phyloP scores from a whole-genome alignment of 2,888 invertebrate genomes.

The Sminthurinus aureus region DNA sequence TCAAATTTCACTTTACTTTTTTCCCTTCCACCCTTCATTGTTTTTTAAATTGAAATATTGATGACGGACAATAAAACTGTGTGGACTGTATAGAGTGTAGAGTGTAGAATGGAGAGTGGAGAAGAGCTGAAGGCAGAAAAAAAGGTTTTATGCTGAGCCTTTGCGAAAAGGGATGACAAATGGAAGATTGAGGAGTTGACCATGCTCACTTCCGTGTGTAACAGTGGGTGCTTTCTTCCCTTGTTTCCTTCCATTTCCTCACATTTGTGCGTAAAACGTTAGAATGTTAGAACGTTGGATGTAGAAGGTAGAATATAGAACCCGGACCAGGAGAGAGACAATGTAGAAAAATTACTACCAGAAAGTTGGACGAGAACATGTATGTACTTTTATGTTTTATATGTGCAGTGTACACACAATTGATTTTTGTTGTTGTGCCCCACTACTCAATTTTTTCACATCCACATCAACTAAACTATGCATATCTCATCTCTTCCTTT shows the following conservation, averaged over 20 bases:
- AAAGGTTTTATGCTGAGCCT: not conserved
- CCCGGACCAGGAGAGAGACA: no score
- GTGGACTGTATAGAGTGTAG: not conserved
- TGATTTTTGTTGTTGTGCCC: conserved; percentile 10
- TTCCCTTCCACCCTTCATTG: not conserved
- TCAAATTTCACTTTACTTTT: not conserved
- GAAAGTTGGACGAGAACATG: no score
- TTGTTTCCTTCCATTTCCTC: not conserved
- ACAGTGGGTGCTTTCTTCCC: not conserved
- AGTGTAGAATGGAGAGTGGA: not conserved
- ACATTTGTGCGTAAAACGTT: no score
- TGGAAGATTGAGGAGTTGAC: conserved; percentile 8
- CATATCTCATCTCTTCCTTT: not conserved
- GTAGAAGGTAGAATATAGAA: no score
- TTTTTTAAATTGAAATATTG: conserved; percentile 1
- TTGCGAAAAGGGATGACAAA: not conserved
- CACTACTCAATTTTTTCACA: not conserved
- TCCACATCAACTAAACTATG: not conserved
- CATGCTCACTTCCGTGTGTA: conserved; percentile 14
- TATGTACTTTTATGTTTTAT: no score
- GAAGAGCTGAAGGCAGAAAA: not conserved
- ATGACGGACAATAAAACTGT: conserved; percentile 8
- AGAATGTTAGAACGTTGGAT: no score
- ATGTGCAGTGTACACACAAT: not conserved
- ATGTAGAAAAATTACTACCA: no score